Evolutionary conservation across 2,797 vertebrate species (phyloP), one percentile per base, ranked within the genome.

Genomic region (Merluccius polli): DNA sequence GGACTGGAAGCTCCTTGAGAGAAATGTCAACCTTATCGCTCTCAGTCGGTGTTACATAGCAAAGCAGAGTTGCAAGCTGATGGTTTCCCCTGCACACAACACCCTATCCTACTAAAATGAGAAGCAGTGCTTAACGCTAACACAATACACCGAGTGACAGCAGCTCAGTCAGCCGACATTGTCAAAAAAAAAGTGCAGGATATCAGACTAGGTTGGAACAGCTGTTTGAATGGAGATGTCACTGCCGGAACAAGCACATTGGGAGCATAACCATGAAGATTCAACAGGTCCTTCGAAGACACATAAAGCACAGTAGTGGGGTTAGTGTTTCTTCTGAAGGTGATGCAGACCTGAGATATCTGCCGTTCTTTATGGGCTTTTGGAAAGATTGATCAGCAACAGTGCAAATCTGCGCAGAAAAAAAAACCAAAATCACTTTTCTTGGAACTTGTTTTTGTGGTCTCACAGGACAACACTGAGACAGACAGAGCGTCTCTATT

Each of bases 301-400:
- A 59, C 52, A 2, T 10, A 24, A 1, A 9, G 52, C 52, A 24
- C 24, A n/a, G 52, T 24, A 21, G 8, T 59, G 21, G 1, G 52
- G n/a, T 8, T 48, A 71, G 75, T 32, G n/a, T 11, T 27, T 67
- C 27, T 67, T 27, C 18, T 21, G 29, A 27, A 48, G 63, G 63
- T 9, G 29, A 30, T 5, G 16, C 27, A 52, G 27, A 80, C 30
- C 59, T 71, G 24, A 65, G 12, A 75, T 30, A 31, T 18, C 63
- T 30, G 77, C 38, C 38, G 21, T n/a, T 31, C 38, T 21, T 76
- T 73, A 38, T 31, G 24, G 29, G 33, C 30, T 15, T 59, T 59
- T 18, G 36, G 69, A 79, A 78, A 73, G 24, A 75, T 77, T 27
- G 32, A 36, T 36, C 69, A 33, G 71, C 71, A 52, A 24, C 16